phyloP scores from a whole-genome alignment of 2,888 invertebrate genomes.

The Romanomermis culicivorax region DNA sequence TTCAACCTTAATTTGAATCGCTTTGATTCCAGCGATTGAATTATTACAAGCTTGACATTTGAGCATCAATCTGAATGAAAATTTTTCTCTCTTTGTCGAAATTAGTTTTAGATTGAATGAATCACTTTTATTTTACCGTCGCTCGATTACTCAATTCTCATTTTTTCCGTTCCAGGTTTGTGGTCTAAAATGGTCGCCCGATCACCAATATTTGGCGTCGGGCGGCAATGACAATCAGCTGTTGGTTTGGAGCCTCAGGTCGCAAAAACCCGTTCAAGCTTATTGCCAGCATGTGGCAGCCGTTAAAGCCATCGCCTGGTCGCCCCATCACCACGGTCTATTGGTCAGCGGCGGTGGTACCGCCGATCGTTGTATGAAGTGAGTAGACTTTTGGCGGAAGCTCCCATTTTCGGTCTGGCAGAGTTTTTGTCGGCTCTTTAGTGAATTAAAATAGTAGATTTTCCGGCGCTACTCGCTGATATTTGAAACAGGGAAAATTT shows the following conservation, averaged over 20 bases:
- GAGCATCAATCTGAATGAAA: too few species aligned
- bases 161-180: constrained; percentile 43
- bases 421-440: background rate
- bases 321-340: constrained; percentile 89
- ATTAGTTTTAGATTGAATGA: too few species aligned
- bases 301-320: constrained; percentile 96
- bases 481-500: too few species aligned
- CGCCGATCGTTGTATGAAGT: constrained; percentile 65
- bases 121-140: too few species aligned
- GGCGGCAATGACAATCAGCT: constrained; percentile 94
- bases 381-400: too few species aligned
- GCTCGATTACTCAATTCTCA: too few species aligned
- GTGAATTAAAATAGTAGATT: background rate
- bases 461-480: too few species aligned
- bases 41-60: background rate
- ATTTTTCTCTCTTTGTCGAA: too few species aligned
- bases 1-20: background rate
- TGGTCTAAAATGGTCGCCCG: constrained; percentile 93
- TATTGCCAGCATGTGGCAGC: constrained; percentile 91
- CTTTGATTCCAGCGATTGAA: background rate
- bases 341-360: constrained; percentile 97
- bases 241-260: constrained; percentile 73
- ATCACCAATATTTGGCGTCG: constrained; percentile 84
- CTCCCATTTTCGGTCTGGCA: too few species aligned
- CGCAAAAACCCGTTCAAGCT: constrained; percentile 63